Base-by-base conservation (phyloP, 1,140 invertebrate species). In the Marisa cornuarietis region DNA sequence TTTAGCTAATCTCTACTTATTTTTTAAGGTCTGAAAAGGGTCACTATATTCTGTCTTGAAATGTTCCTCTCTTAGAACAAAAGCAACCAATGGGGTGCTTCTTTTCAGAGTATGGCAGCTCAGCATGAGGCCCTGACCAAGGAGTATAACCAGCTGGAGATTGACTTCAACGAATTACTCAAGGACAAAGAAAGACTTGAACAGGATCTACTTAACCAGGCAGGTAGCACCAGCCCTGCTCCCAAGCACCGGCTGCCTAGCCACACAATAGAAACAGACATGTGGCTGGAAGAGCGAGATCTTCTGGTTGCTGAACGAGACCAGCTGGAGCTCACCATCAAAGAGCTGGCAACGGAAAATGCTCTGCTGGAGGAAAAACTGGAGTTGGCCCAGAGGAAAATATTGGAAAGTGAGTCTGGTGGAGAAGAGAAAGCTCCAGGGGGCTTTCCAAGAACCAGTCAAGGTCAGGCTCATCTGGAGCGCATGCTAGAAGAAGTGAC, bases 101-200 rank as follows among this genome's bases (percentile, higher is more conserved):
- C n/a, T 65, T 13, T 51, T 10, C 76, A 77, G 76, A 58, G 51
- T 24, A n/a, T 81, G 68, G 75, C 83, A 58, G 80, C 83, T 49
- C 83, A 87, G 76, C 82, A 86, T 51, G 87, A 89, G 26, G 83
- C 80, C 31, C 68, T 88, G 61, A 86, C 86, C 26, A 85, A 85
- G 71, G 88, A 89, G 54, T 88, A 85, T 69, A 84, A 58, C n/a
- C 88, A 81, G 74, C 69, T 82, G 54, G 81, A 82, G 65, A 18
- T 74, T 49, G 88, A 89, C 69, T 89, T 86, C 84, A 83, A 84
- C 26, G 87, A 88, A 54, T 68, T 89, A 22, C 79, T 89, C 20
- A 82, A 81, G 42, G 87, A 87, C 49, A 89, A 89, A 71, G 87
- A 88, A 66, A 84, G 84, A 65, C 68, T 89, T 18, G 88, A 89